A percentile compares a stretch with the other conserved stretches of the same genome.
Evolutionary conservation across 1,140 invertebrate species (phyloP).

Genomic region (Thaumatotibia leucotreta): DNA sequence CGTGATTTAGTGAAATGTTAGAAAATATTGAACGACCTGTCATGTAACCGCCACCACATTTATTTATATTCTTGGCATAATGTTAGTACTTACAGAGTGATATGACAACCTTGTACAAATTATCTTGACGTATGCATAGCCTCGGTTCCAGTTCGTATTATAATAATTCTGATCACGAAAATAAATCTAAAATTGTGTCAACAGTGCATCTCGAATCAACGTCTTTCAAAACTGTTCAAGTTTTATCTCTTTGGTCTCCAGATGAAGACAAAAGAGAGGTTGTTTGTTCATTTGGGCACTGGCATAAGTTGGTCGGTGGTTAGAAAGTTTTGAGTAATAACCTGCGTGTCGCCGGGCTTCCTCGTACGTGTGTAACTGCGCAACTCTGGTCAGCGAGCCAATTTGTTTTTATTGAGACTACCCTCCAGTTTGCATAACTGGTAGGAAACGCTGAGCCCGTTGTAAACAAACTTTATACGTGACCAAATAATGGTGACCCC

Average conservation of each 20-base stretch:
- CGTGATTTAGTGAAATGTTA: neutral
- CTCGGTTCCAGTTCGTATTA: neutral
- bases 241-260: neutral
- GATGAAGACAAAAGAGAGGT: neutral
- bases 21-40: neutral
- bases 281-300: neutral
- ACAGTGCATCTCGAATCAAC: neutral
- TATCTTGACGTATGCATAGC: neutral
- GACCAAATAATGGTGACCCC: slow-evolving; percentile 46
- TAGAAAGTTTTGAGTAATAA: neutral
- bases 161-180: neutral
- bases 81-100: neutral
- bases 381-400: slow-evolving; percentile 61
- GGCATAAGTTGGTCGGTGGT: neutral
- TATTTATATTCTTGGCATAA: neutral
- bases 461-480: slow-evolving; percentile 65
- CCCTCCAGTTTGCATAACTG: slow-evolving; percentile 70
- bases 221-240: neutral
- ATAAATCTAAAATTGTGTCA: slow-evolving; percentile 8
- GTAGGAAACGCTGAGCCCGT: slow-evolving; percentile 63
- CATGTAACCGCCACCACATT: neutral
- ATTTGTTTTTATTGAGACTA: slow-evolving; percentile 75
- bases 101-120: slow-evolving; percentile 9
- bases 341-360: slow-evolving; percentile 56
- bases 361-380: slow-evolving; percentile 70